Evolutionary conservation across 2,888 invertebrate genomes (phyloP), one percentile per base, ranked within the genome.

Genomic region (Nysson spinosus): DNA sequence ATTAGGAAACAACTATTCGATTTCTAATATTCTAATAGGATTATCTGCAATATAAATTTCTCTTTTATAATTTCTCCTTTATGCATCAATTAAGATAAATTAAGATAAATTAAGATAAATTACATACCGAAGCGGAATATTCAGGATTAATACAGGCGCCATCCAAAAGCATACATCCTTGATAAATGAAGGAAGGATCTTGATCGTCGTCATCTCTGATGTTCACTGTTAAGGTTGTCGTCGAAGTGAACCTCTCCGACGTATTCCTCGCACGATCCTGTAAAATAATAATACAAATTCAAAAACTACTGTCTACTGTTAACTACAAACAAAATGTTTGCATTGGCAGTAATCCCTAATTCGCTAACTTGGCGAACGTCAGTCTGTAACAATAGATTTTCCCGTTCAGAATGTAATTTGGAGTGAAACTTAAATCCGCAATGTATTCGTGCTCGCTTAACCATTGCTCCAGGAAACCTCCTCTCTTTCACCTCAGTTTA

Each of bases 151-250:
- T 93, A 85, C 96, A 96, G 47, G 93, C 92, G 0, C 95, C 95
- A 77, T 95, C 95, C 47, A 94, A 90, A 0, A 93, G 88, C 75
- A 92, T 93, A 83, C 96, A 96, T 9, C 95, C 95, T 77, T 94
- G 93, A 88, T 96, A 96, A 65, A 95, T 94, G 83, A 96, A 97
- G 0, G 95, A 95, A 0, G 96, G 96, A 83, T 95, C 96, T 83
- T 95, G 94, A 83, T 97, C 97, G 82, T 97, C 96, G 40, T 95
- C 96, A 80, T 97, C 97, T 78, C 92, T 91, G 7, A 97, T 92
- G 79, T 94, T 93, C 1, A 97, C 93, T 0, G 94, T 95, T 62
- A 97, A 87, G 0, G 95, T 96, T 0, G 96, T 94, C 16, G 96
- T 96, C 11, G 95, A 93, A 0, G 96, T 94, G 54, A 95, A 89